Base-by-base conservation (phyloP, 1,140 invertebrate species). In the Drosophila auraria region DNA sequence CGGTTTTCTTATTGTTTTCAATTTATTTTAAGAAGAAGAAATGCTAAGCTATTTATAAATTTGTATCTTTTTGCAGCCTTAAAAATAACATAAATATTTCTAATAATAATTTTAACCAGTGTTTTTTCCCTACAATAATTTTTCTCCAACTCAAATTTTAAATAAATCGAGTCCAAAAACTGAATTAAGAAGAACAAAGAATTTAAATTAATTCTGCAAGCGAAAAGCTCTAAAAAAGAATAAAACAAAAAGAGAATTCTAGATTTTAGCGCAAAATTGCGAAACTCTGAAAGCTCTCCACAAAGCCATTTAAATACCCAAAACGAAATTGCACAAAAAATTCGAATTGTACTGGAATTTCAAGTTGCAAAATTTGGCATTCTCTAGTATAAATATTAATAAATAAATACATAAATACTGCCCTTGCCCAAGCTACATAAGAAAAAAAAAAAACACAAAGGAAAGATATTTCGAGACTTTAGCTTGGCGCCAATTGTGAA, bases 381-480 rank as follows among this genome's bases (percentile, higher is more conserved):
- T 38, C 8, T 9, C 20, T 56, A 38, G 53, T 38, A 23, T 9
- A 56, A 23, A 56, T 38, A 23, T 56, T 56, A 56, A 23, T 6
- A 56, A 56, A 56, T 56, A 56, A 56, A 56, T 56, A 56, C 38
- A 56, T 56, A 56, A 56, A 56, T 30, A 56, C 53, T 56, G 53
- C 53, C 53, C 53, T 56, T 56, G 53, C 53, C 33, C 53, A 56
- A 56, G 33, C 30, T 15, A n/a, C n/a, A n/a, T n/a, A 33, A 12
- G 20, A 20, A 23, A 36, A 56, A 30, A 3, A 53, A 54, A 30
- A 5, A 17, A 17, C 2, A 50, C 7, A 7, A 12, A 17, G 3
- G 9, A 36, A 54, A 14, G 51, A 54, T 56, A 56, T 56, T 56
- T 56, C 36, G 33, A 56, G 33, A 56, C 33, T 56, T 56, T 56